phyloP scores from a whole-genome alignment of 2,888 invertebrate genomes.

The Sympetrum striolatum region DNA sequence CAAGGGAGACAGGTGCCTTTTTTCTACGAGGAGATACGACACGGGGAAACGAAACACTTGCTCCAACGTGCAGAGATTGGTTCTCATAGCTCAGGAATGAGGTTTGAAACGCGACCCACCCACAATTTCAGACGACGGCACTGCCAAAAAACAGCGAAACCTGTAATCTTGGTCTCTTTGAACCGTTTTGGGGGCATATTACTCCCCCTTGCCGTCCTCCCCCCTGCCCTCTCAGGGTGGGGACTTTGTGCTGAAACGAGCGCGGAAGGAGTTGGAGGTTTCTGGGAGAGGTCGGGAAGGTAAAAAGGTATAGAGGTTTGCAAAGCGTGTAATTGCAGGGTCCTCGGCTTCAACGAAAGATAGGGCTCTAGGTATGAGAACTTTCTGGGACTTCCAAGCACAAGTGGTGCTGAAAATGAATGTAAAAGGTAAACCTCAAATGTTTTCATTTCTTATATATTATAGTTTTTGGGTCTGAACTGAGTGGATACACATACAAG shows the following conservation, averaged over 20 bases:
- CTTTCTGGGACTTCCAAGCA: too few species aligned
- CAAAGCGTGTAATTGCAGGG: conserved; percentile 42
- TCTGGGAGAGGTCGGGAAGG: background rate
- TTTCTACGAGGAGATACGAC: too few species aligned
- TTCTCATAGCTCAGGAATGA: background rate
- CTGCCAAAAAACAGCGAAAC: background rate
- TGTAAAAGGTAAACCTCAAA: too few species aligned
- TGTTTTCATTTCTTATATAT: too few species aligned
- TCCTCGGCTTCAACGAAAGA: background rate
- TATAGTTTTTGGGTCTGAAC: too few species aligned
- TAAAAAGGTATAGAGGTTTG: background rate
- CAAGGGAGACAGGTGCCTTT: too few species aligned
- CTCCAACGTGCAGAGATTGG: background rate
- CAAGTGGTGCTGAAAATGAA: too few species aligned
- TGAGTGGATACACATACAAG: too few species aligned
- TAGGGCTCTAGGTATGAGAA: too few species aligned
- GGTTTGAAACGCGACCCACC: background rate
- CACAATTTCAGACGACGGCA: conserved; percentile 2
- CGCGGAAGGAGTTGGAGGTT: background rate
- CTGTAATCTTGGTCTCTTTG: conserved; percentile 33
- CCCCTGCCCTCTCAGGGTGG: background rate
- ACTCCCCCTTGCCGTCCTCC: background rate
- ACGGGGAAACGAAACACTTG: too few species aligned
- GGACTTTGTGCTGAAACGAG: background rate
- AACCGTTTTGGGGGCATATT: conserved; percentile 11